These are phyloP conservation scores for Drosophila niveifrons DNA, from an alignment of 2,888 invertebrate genomes.

Conservation along the genomic window DNA sequence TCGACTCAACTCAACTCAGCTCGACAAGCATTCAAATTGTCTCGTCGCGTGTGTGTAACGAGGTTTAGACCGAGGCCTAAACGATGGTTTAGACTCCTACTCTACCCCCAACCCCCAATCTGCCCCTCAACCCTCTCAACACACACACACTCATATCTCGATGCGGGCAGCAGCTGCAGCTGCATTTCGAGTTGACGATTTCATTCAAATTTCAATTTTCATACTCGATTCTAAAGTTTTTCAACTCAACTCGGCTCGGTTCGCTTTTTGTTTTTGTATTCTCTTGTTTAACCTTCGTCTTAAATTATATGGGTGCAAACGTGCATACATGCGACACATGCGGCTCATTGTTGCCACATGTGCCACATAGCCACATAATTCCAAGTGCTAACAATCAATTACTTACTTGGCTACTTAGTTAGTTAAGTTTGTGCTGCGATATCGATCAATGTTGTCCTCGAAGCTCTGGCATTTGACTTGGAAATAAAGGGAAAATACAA, in stretches of 20 bases:
- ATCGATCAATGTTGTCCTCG: no score
- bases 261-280: constrained; percentile 18
- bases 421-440: no score
- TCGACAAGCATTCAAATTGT: constrained; percentile 38
- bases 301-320: constrained; percentile 39
- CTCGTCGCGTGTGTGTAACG: constrained; percentile 68
- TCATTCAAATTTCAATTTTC: constrained; percentile 40
- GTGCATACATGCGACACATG: constrained; percentile 20
- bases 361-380: constrained; percentile 12
- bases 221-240: constrained; percentile 48
- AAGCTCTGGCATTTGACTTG: no score
- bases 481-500: no score
- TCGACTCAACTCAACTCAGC: background rate
- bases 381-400: constrained; percentile 28
- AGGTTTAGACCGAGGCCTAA: constrained; percentile 61
- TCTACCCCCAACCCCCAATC: background rate
- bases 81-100: constrained; percentile 45
- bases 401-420: constrained; percentile 3
- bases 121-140: background rate
- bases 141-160: constrained; percentile 3
- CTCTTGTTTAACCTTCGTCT: constrained; percentile 46
- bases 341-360: constrained; percentile 45
- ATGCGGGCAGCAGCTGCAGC: constrained; percentile 40
- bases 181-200: constrained; percentile 36
- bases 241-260: constrained; percentile 7